Base-by-base conservation (phyloP, 2,113 vertebrate genomes). In the Pholis gunnellus region DNA sequence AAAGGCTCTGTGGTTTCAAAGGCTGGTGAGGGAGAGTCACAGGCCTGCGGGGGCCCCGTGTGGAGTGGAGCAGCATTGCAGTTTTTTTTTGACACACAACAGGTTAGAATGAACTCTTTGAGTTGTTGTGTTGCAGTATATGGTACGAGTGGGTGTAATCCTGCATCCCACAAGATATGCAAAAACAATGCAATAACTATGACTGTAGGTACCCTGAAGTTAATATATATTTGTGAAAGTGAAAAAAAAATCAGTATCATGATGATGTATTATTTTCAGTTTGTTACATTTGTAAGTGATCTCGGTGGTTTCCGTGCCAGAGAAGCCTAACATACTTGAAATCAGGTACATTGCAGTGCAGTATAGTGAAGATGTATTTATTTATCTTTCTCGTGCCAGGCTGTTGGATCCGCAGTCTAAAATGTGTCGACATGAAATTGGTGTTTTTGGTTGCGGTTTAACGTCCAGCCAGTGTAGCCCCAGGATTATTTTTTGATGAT, bases 111-210 rank as follows among this genome's bases (percentile, higher is more conserved):
- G 82, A 83, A 66, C 61, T 46, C 34, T 79, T 79, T 13, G 74
- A 86, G 59, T 61, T 52, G 79, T 93, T 72, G 92, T 46, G 85
- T 70, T 88, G 88, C 82, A 87, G 88, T 85, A 25, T 54, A 79
- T 5, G 27, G 79, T 85, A 69, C 86, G 87, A 80, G 90, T 93
- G 92, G 83, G 87, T 91, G 89, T 85, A 70, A 85, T 83, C 84
- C 88, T 92, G 92, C 96, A 96, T 96, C 96, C 96, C 97, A 97
- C 97, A 97, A 98, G 97, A 99, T 99, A 99, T 99, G 98, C 97
- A 99, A 99, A 99, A 98, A 97, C 97, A 98, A 99, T 98, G 97
- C 98, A 99, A 98, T 99, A 99, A 96, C 95, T 93, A 89, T 93
- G 94, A 95, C 94, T 95, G 95, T 95, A 92, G 88, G 91, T 85